phyloP scores from a whole-genome alignment of 2,113 vertebrate genomes.

The Gallinago undulata region DNA sequence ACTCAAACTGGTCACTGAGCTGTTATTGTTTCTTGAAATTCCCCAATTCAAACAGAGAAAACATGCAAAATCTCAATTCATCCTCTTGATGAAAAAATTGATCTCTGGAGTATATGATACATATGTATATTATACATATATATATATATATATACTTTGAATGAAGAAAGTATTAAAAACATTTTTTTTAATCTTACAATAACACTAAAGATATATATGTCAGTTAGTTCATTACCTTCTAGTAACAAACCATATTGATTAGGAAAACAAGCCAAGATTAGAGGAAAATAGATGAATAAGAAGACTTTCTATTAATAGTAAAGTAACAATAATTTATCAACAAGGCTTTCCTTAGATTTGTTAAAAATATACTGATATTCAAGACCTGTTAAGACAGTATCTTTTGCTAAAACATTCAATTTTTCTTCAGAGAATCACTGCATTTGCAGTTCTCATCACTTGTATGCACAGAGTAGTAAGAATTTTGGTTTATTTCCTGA shows the following conservation, averaged over 20 bases:
- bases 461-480: not conserved
- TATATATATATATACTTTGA: not conserved
- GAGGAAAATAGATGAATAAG: not conserved
- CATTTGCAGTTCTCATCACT: not conserved
- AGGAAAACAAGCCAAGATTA: not conserved
- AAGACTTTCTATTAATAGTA: not conserved
- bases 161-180: not conserved
- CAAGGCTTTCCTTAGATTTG: not conserved
- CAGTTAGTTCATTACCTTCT: not conserved
- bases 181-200: not conserved
- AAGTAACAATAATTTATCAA: not conserved
- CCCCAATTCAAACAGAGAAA: not conserved
- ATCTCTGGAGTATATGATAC: not conserved
- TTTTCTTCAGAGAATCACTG: not conserved
- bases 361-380: not conserved
- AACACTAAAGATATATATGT: not conserved
- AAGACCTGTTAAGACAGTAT: not conserved
- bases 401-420: not conserved
- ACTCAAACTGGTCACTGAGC: accelerated
- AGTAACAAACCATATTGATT: not conserved
- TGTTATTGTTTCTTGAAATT: not conserved
- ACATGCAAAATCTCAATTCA: not conserved
- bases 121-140: not conserved
- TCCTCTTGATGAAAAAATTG: not conserved
- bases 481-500: not conserved